A percentile compares a stretch with the other conserved stretches of the same genome.
Conservation (phyloP, 2,888 invertebrate species). For the Elmis aenea region DNA sequence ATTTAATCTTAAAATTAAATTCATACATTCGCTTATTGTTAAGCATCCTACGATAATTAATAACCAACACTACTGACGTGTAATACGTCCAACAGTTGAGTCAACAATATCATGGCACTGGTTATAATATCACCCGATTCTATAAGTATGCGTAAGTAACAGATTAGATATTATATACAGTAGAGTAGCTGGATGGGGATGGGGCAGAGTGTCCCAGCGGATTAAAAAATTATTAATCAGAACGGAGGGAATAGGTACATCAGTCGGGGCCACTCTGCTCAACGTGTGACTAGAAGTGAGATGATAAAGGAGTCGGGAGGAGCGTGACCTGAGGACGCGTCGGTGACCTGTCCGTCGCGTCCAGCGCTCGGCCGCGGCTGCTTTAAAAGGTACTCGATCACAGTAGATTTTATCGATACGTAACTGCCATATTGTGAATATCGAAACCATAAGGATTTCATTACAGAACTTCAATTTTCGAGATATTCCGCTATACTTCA, state of each 20-base stretch:
- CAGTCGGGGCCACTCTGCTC: constrained; percentile 44
- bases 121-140: constrained; percentile 51
- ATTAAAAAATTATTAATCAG: constrained; percentile 37
- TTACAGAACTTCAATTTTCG: constrained; percentile 1
- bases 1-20: constrained; percentile 46
- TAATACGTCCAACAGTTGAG: constrained; percentile 47
- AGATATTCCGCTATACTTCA: neutral
- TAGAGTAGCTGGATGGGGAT: constrained; percentile 24
- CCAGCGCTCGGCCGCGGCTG: constrained; percentile 34
- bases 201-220: constrained; percentile 40
- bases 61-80: constrained; percentile 47
- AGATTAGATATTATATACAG: constrained; percentile 37
- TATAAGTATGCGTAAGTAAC: constrained; percentile 47
- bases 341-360: constrained; percentile 34
- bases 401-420: constrained; percentile 34
- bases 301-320: constrained; percentile 36
- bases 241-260: constrained; percentile 43
- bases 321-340: constrained; percentile 37
- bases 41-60: constrained; percentile 42
- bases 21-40: constrained; percentile 44
- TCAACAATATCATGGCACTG: constrained; percentile 51
- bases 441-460: neutral
- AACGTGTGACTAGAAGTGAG: constrained; percentile 40
- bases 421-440: constrained; percentile 12
- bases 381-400: constrained; percentile 43